Percentiles rank a stretch among this genome's conserved stretches.
Conservation (phyloP, 2,113 vertebrate species). For the Dasypus novemcinctus region DNA sequence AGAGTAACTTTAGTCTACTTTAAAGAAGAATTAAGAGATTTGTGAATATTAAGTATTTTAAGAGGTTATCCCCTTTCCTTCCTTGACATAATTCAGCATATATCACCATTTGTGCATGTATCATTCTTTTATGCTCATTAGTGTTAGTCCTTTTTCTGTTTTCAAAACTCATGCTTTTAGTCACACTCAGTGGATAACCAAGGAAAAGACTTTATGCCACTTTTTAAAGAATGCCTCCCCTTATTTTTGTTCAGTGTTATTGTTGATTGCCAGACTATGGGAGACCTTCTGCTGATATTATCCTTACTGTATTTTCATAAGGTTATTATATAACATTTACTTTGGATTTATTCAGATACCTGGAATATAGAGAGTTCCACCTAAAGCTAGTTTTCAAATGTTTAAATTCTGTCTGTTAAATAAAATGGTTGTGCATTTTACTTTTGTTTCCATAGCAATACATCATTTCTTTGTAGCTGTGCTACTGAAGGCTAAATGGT, state of each 20-base stretch:
- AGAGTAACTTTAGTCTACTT: not conserved
- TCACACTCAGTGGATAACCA: not conserved
- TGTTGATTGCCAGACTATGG: not conserved
- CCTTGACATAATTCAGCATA: not conserved
- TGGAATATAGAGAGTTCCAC: conserved; percentile 38
- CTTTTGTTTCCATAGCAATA: conserved; percentile 64
- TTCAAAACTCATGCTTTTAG: conserved; percentile 29
- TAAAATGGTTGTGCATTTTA: conserved; percentile 59
- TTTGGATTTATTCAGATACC: conserved; percentile 43
- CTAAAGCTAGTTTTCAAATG: conserved; percentile 66
- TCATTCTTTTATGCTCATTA: conserved; percentile 14
- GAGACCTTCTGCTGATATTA: not conserved
- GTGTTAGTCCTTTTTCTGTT: not conserved
- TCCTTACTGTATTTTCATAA: conserved; percentile 11
- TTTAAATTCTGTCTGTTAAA: conserved; percentile 62
- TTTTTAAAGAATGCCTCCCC: not conserved
- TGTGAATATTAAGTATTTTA: not conserved
- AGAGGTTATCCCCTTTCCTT: not conserved
- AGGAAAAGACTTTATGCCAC: conserved; percentile 16
- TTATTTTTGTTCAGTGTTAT: not conserved
- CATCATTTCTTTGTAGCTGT: conserved; percentile 64
- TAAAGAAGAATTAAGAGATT: not conserved
- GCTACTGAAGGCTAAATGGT: conserved; percentile 40
- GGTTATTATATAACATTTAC: not conserved
- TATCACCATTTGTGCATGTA: not conserved